A percentile compares a stretch with the other conserved stretches of the same genome.
phyloP scores from a whole-genome alignment of 2,888 invertebrate genomes.

The Parnassius orleans region DNA sequence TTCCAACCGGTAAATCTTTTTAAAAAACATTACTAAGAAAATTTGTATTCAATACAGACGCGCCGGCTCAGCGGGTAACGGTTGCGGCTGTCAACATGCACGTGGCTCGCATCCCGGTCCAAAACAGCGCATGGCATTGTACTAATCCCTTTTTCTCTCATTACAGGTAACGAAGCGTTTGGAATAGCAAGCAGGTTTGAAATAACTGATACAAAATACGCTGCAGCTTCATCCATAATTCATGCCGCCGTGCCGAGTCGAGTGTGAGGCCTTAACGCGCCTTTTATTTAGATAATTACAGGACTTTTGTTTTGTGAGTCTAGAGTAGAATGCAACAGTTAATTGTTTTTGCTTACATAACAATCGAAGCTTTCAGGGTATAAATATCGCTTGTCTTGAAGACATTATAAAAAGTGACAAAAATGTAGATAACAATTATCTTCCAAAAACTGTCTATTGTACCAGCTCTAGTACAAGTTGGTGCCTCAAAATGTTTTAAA shows the following conservation, averaged over 20 bases:
- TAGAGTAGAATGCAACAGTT: constrained; percentile 1
- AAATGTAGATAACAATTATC: no score
- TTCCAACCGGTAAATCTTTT: constrained; percentile 13
- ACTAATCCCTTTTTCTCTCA: constrained; percentile 34
- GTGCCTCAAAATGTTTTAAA: no score
- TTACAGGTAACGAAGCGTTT: constrained; percentile 36
- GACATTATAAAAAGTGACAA: not conserved
- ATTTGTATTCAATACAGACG: constrained; percentile 40
- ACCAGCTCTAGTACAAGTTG: no score
- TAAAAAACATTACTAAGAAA: constrained; percentile 7
- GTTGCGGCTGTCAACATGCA: constrained; percentile 32
- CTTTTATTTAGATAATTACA: constrained; percentile 20
- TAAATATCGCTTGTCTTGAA: not conserved
- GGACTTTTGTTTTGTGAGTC: not conserved
- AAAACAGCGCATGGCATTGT: constrained; percentile 22
- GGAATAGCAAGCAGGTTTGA: constrained; percentile 18
- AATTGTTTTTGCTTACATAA: not conserved
- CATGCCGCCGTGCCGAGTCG: not conserved
- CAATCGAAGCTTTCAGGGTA: not conserved
- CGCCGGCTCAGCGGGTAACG: constrained; percentile 40
- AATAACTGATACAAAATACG: constrained; percentile 8
- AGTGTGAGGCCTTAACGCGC: constrained; percentile 4
- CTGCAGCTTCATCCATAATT: constrained; percentile 20
- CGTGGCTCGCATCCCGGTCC: constrained; percentile 44
- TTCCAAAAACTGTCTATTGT: no score